Conservation (phyloP, 1,140 invertebrate species). For the Condylostylus longicornis region DNA sequence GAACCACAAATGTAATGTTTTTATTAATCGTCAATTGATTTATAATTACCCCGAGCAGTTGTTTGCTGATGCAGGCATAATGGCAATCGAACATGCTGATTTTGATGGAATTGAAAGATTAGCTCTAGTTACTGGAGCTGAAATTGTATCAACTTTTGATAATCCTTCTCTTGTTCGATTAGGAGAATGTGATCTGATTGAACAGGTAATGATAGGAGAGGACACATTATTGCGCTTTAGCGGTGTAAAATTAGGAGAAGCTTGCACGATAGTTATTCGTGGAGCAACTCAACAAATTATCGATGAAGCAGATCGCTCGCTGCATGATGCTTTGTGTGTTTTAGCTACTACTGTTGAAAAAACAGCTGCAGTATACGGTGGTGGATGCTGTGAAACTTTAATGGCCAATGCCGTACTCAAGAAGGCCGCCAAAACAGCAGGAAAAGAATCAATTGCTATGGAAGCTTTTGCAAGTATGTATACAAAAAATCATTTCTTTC, state of each 20-base stretch:
- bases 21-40: constrained; percentile 98
- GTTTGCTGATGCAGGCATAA: constrained; percentile 94
- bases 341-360: constrained; percentile 90
- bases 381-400: constrained; percentile 86
- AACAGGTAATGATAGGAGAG: constrained; percentile 97
- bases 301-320: constrained; percentile 93
- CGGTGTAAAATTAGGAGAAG: constrained; percentile 86
- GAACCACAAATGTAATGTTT: constrained; percentile 92
- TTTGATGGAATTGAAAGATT: constrained; percentile 98
- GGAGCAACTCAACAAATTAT: constrained; percentile 99
- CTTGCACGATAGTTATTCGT: constrained; percentile 91
- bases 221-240: constrained; percentile 91
- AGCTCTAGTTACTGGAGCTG: constrained; percentile 92
- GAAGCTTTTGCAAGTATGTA: constrained; percentile 72
- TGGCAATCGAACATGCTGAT: constrained; percentile 99
- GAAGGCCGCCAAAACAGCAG: constrained; percentile 75
- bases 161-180: constrained; percentile 81
- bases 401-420: constrained; percentile 86
- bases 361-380: constrained; percentile 79
- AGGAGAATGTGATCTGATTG: constrained; percentile 88
- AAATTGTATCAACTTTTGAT: constrained; percentile 98
- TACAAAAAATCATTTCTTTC: neutral
- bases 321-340: constrained; percentile 97
- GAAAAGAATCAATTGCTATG: constrained; percentile 95
- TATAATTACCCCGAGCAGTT: constrained; percentile 99